Evolutionary conservation across 2,888 invertebrate species (phyloP).

Genomic region (Eristalis intricaria): DNA sequence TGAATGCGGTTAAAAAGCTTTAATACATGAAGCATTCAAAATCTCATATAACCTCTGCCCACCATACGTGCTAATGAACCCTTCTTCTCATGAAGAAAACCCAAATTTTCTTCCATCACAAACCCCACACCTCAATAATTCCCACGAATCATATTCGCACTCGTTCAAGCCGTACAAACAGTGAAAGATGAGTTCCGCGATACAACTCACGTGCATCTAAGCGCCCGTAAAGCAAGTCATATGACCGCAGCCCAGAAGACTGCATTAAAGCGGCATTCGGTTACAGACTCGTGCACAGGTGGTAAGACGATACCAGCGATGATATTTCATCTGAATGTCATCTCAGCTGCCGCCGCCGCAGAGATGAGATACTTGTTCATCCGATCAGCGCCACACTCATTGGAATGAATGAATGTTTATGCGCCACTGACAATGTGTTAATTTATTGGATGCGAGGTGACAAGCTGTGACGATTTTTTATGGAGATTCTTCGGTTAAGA

Average conservation of each 20-base stretch:
- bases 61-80: too few relatives aligned
- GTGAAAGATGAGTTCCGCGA: neutral
- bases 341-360: neutral
- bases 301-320: conserved; percentile 15
- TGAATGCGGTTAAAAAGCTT: too few relatives aligned
- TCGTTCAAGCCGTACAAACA: neutral
- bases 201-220: conserved; percentile 36
- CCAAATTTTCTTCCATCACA: neutral
- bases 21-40: too few relatives aligned
- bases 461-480: neutral
- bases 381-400: neutral
- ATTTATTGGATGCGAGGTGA: neutral
- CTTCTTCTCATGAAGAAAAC: too few relatives aligned
- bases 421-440: neutral
- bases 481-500: neutral
- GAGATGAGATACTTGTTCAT: neutral
- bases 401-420: neutral
- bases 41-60: too few relatives aligned
- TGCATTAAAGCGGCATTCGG: conserved; percentile 33
- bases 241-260: conserved; percentile 16
- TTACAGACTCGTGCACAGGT: conserved; percentile 59
- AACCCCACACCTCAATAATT: neutral
- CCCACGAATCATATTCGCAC: neutral
- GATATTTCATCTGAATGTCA: conserved; percentile 31
- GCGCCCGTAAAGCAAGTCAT: conserved; percentile 48